These are phyloP conservation scores for Melieria picta DNA, from an alignment of 2,888 invertebrate genomes.

Conservation along the genomic window DNA sequence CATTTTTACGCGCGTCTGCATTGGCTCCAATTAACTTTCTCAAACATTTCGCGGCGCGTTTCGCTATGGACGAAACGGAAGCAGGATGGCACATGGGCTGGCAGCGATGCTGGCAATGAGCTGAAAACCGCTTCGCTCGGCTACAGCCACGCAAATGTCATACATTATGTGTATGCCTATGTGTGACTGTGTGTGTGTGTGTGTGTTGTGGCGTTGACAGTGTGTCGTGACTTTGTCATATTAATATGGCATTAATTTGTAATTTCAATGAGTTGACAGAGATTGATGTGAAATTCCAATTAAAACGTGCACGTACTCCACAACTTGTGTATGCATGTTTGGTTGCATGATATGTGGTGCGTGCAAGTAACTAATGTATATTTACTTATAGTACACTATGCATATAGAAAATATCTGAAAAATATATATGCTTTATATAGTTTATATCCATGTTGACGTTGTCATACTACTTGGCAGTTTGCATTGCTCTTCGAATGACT, in stretches of 20 bases:
- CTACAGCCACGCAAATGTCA: background rate
- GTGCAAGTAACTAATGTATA: background rate
- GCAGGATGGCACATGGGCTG: no score
- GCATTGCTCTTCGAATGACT: constrained; percentile 19
- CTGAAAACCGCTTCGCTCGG: background rate
- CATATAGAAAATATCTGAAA: background rate
- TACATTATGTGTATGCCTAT: background rate
- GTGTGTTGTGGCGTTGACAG: background rate
- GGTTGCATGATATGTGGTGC: background rate
- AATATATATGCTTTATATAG: no score
- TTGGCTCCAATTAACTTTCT: constrained; percentile 22
- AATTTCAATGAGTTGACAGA: constrained; percentile 48
- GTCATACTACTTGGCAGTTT: background rate
- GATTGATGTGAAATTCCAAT: constrained; percentile 49
- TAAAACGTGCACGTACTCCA: constrained; percentile 30
- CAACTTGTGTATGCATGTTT: background rate
- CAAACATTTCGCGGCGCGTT: background rate
- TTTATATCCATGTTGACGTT: no score
- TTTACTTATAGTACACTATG: constrained; percentile 17
- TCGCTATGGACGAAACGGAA: background rate
- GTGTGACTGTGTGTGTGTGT: background rate
- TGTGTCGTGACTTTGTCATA: constrained; percentile 39
- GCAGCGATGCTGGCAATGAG: background rate
- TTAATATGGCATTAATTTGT: constrained; percentile 49
- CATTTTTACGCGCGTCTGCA: constrained; percentile 20